A percentile compares a stretch with the other conserved stretches of the same genome.
phyloP scores from a whole-genome alignment of 2,797 vertebrate genomes.

The Euthynnus affinis region DNA sequence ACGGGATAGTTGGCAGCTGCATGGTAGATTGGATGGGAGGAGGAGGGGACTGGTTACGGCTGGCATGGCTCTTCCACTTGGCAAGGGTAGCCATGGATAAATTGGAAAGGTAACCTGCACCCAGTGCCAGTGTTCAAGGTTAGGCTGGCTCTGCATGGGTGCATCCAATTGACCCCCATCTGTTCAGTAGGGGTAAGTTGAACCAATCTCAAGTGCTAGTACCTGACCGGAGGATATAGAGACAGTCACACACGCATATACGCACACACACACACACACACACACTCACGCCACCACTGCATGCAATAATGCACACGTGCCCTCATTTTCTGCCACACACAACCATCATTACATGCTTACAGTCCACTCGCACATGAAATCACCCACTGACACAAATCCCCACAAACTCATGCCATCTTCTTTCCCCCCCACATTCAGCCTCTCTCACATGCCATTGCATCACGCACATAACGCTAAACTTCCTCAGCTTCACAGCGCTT shows the following conservation, averaged over 20 bases:
- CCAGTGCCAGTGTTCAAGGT: constrained; percentile 75
- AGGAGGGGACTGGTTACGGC: constrained; percentile 54
- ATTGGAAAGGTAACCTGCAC: constrained; percentile 73
- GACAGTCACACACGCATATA: constrained; percentile 20
- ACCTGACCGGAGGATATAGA: constrained; percentile 31
- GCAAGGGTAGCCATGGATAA: constrained; percentile 62
- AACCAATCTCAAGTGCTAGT: constrained; percentile 55
- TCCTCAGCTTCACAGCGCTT: constrained; percentile 9
- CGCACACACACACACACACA: neutral
- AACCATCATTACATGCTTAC: constrained; percentile 6
- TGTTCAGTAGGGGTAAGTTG: constrained; percentile 66
- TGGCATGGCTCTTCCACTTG: constrained; percentile 70
- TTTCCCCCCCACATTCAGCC: neutral
- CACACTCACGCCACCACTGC: constrained; percentile 16
- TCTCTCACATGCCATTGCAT: constrained; percentile 41
- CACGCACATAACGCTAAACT: constrained; percentile 42
- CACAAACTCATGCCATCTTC: constrained; percentile 19
- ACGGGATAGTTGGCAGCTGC: constrained; percentile 71
- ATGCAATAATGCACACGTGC: constrained; percentile 48
- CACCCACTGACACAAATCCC: constrained; percentile 67
- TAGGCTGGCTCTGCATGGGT: constrained; percentile 68
- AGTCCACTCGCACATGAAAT: constrained; percentile 58
- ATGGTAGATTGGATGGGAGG: constrained; percentile 51
- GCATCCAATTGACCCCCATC: constrained; percentile 75
- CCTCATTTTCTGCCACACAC: constrained; percentile 45